Percentiles rank a stretch among this genome's conserved stretches.
These are phyloP conservation scores for Frieseomelitta varia DNA, from an alignment of 1,140 invertebrate species.

Conservation along the genomic window DNA sequence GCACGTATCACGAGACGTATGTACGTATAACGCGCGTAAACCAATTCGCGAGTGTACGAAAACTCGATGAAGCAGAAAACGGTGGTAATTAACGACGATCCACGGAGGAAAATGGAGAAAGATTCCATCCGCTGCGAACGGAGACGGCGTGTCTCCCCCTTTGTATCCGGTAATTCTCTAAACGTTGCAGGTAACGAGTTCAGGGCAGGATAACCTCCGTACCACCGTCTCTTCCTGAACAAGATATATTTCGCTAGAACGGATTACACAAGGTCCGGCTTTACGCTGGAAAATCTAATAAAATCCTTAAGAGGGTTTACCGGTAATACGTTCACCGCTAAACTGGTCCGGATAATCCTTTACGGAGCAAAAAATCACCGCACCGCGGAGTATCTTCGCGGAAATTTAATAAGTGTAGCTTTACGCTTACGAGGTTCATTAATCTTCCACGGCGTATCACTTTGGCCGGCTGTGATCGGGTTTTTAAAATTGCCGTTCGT, in stretches of 20 bases:
- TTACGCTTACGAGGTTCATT: slow-evolving; percentile 30
- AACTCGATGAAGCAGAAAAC: not conserved
- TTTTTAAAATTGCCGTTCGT: not conserved
- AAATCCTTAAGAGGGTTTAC: slow-evolving; percentile 66
- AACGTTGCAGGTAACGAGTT: slow-evolving; percentile 21
- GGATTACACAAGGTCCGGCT: slow-evolving; percentile 63
- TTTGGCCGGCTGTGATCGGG: not conserved
- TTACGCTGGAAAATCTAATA: slow-evolving; percentile 64
- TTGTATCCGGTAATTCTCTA: not conserved
- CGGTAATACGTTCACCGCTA: slow-evolving; percentile 64
- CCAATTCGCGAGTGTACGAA: not conserved
- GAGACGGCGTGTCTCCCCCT: too few relatives aligned
- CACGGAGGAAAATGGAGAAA: not conserved
- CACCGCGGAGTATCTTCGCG: slow-evolving; percentile 27
- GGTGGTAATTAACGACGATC: not conserved
- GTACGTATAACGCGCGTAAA: not conserved
- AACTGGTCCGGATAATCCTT: slow-evolving; percentile 52
- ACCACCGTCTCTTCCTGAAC: slow-evolving; percentile 22
- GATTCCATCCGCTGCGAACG: not conserved
- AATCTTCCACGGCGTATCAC: slow-evolving; percentile 7
- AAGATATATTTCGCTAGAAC: slow-evolving; percentile 58
- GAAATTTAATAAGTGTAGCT: slow-evolving; percentile 47
- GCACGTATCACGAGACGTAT: not conserved
- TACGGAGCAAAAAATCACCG: slow-evolving; percentile 39
- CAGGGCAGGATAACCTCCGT: slow-evolving; percentile 35